A percentile compares a stretch with the other conserved stretches of the same genome.
Conservation (phyloP, 1,140 invertebrate species). For the Zaprionus gabonicus region DNA sequence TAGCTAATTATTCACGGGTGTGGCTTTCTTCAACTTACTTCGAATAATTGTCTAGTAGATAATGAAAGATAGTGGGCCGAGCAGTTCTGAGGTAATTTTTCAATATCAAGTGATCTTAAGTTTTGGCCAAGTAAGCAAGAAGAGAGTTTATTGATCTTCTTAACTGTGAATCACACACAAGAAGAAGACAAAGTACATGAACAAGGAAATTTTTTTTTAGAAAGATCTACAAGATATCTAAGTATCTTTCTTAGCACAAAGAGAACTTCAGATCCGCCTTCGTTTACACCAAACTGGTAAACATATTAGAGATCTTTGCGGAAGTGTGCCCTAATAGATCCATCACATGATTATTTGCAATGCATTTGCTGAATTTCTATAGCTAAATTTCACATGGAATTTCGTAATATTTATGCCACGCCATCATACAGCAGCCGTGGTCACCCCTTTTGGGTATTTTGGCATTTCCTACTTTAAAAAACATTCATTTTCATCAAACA, state of each 20-base stretch:
- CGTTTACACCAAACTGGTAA: neutral
- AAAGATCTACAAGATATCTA: neutral
- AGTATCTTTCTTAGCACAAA: neutral
- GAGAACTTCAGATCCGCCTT: neutral
- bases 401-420: constrained; percentile 40
- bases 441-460: constrained; percentile 55
- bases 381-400: constrained; percentile 28
- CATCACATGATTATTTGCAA: neutral
- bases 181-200: neutral
- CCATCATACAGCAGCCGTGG: constrained; percentile 10
- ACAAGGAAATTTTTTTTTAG: too few species aligned
- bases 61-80: too few species aligned
- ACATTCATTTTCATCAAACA: constrained; percentile 80
- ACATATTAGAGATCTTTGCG: neutral
- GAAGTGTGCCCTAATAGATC: neutral
- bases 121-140: neutral
- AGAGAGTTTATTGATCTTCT: neutral
- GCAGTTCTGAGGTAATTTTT: neutral
- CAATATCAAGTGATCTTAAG: neutral
- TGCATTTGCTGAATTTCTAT: neutral
- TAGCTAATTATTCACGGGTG: constrained; percentile 21
- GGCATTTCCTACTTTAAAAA: constrained; percentile 83
- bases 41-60: neutral
- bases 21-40: neutral
- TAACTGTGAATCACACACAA: neutral